These are phyloP conservation scores for Linyphia triangularis DNA, from an alignment of 2,888 invertebrate genomes.

Conservation along the genomic window DNA sequence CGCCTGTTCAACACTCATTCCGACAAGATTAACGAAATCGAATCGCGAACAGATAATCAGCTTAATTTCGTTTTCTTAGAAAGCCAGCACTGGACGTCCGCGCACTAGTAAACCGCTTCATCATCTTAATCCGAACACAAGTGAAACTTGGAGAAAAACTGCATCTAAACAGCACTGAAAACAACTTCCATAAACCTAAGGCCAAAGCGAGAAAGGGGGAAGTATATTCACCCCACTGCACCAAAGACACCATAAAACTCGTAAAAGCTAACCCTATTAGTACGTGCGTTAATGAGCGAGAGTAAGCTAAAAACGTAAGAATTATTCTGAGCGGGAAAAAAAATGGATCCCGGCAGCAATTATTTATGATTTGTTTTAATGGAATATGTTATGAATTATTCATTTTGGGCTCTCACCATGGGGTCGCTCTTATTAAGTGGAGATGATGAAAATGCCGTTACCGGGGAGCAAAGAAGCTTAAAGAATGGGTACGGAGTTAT, in stretches of 20 bases:
- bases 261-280: slow-evolving; percentile 32
- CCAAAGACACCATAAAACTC: not conserved
- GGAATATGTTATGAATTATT: slow-evolving; percentile 49
- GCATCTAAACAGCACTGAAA: not conserved
- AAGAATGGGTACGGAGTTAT: slow-evolving; percentile 7
- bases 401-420: not conserved
- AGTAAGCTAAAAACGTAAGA: not conserved
- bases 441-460: slow-evolving; percentile 17
- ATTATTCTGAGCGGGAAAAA: not conserved
- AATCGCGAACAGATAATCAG: not conserved
- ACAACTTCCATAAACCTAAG: not conserved
- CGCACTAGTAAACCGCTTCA: not conserved
- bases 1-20: too few species aligned
- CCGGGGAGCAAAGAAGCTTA: not conserved
- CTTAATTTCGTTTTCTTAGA: not conserved
- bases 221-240: too few species aligned
- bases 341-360: slow-evolving; percentile 8
- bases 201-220: too few species aligned
- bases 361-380: slow-evolving; percentile 61
- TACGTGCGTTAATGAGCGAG: slow-evolving; percentile 27
- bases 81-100: not conserved
- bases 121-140: not conserved
- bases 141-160: too few species aligned
- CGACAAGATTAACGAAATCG: too few species aligned
- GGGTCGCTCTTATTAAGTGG: slow-evolving; percentile 14